These are phyloP conservation scores for Prunella fulvescens DNA, from an alignment of 2,113 vertebrate genomes.

Conservation along the genomic window DNA sequence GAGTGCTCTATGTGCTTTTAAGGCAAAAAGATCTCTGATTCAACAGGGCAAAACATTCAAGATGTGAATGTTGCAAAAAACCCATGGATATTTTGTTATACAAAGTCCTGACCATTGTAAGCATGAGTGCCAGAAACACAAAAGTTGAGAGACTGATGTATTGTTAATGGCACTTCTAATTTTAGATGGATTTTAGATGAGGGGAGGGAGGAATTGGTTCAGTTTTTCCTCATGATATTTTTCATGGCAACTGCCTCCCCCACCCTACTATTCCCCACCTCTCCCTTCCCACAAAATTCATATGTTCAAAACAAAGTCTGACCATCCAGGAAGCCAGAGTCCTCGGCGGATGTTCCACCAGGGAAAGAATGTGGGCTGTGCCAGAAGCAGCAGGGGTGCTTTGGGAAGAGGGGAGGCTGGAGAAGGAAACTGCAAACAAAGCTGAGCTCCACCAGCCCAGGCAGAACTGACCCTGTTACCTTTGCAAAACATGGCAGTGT, in stretches of 20 bases:
- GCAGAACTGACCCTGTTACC: background rate
- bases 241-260: background rate
- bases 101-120: background rate
- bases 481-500: fast-evolving
- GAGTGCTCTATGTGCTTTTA: constrained; percentile 57
- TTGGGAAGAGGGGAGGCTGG: background rate
- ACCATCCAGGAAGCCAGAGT: background rate
- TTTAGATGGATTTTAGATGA: constrained; percentile 2
- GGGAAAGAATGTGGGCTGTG: background rate
- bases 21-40: constrained; percentile 44
- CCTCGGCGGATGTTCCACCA: background rate
- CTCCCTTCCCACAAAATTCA: background rate
- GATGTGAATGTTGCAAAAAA: constrained; percentile 37
- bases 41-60: background rate
- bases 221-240: background rate
- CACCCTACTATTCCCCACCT: background rate
- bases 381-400: background rate
- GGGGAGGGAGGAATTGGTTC: background rate
- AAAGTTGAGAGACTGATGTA: background rate
- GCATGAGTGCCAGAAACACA: background rate
- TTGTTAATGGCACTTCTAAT: background rate
- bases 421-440: background rate
- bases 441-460: background rate
- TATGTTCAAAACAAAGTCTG: background rate
- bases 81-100: background rate